Conservation (phyloP, 2,888 invertebrate species). For the Thymelicus lineola region DNA sequence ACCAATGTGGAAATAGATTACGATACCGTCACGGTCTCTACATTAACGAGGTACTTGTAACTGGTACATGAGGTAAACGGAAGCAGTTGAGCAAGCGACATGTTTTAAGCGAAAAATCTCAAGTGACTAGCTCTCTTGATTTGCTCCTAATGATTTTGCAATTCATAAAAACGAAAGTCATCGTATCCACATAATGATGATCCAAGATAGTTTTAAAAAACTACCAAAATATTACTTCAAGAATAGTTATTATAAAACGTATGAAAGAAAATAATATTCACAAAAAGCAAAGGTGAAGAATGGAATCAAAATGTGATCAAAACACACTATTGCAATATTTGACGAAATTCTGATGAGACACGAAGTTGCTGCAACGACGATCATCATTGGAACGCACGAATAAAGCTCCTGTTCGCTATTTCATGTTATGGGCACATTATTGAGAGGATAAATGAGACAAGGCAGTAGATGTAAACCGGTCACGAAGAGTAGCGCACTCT, state of each 20-base stretch:
- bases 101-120: conserved; percentile 21
- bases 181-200: no score
- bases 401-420: conserved; percentile 40
- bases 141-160: conserved; percentile 17
- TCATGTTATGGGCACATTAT: conserved; percentile 47
- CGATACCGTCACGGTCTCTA: conserved; percentile 5
- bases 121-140: conserved; percentile 8
- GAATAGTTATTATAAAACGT: neutral
- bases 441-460: conserved; percentile 43
- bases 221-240: neutral
- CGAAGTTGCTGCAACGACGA: conserved; percentile 20
- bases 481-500: conserved; percentile 56
- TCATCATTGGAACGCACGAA: conserved; percentile 1
- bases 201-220: no score
- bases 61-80: conserved; percentile 27
- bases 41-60: conserved; percentile 15
- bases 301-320: neutral
- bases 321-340: neutral
- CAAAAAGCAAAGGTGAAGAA: neutral
- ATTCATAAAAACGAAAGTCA: neutral
- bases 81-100: conserved; percentile 32
- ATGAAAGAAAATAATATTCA: neutral
- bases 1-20: neutral
- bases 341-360: conserved; percentile 4
- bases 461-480: conserved; percentile 57